Evolutionary conservation across 1,140 invertebrate species (phyloP), one percentile per base, ranked within the genome.

Genomic region (Geopemphigus sp.): DNA sequence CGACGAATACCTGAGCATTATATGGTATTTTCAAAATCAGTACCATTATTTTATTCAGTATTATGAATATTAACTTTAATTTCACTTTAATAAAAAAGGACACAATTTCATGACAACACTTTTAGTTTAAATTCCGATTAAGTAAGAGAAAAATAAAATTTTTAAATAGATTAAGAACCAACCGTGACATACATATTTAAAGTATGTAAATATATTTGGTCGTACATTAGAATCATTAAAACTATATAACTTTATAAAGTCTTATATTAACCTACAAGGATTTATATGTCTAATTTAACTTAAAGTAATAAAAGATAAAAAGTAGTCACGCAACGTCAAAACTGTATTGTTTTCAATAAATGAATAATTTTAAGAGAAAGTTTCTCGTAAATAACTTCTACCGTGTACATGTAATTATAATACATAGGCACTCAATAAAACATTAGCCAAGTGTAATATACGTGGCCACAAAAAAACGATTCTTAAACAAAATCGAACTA

Each of bases 261-360:
- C 32, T 39, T 54, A 11, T 26, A 70, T 26, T 50, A 53, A 29
- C 47, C 0, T 47, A 24, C 6, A 50, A 24, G 1, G n/a, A 47
- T 66, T 66, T 66, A 32, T 45, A 10, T 47, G 22, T 24, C 17
- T 68, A 17, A 68, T 68, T 24, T 26, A 68, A 68, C 45, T 70
- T 26, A 53, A 53, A 11, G 22, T 68, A 47, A 53, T 66, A 70
- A 50, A 29, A 17, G 17, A n/a, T 29, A 0, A 14, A 17, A 39
- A 39, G 32, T 24, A 17, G 47, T 70, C 47, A 70, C 47, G 15
- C 47, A 22, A 70, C 53, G 17, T 53, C 2, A 29, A 53, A 70
- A 70, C 47, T 10, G 8, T 53, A 4, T 19, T 53, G 14, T 53
- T 70, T 70, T 70, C 24, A 50, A 70, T 53, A 53, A 19, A 53